Evolutionary conservation across 2,113 vertebrate genomes (phyloP).

Genomic region (Thamnaconus septentrionalis): DNA sequence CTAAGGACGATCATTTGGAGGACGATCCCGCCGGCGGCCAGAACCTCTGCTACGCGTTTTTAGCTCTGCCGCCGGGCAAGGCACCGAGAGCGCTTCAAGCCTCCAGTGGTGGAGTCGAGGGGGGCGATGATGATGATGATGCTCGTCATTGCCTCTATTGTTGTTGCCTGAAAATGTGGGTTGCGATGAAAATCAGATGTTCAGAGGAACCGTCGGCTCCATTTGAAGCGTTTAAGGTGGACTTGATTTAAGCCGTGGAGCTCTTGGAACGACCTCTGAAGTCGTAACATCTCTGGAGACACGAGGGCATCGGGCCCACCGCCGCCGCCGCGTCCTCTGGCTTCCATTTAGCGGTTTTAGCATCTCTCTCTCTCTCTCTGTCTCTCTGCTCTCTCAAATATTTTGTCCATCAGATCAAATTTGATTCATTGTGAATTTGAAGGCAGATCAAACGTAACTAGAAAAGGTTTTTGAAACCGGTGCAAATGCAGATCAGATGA

Average conservation of each 20-base stretch:
- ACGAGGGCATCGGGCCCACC: neutral
- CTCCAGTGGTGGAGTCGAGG: too few relatives aligned
- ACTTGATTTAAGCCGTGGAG: constrained; percentile 51
- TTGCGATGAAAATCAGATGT: constrained; percentile 59
- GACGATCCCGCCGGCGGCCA: too few relatives aligned
- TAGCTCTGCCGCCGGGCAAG: too few relatives aligned
- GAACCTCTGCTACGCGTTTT: too few relatives aligned
- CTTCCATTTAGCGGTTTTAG: constrained; percentile 33
- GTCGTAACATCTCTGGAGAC: constrained; percentile 16
- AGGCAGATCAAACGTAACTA: constrained; percentile 25
- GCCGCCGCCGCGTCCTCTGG: constrained; percentile 21
- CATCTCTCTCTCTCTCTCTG: neutral
- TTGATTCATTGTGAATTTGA: constrained; percentile 15
- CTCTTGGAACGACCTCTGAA: constrained; percentile 44
- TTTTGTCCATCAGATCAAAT: constrained; percentile 19
- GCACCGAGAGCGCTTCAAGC: too few relatives aligned
- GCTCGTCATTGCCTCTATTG: too few relatives aligned
- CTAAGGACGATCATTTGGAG: too few relatives aligned
- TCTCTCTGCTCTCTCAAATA: constrained; percentile 22
- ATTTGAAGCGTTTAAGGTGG: constrained; percentile 49
- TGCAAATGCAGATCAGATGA: constrained; percentile 36
- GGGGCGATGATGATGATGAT: too few relatives aligned
- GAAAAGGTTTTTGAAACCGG: constrained; percentile 19
- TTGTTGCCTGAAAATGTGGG: constrained; percentile 17
- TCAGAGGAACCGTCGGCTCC: constrained; percentile 22